Evolutionary conservation across 2,888 invertebrate genomes (phyloP), one percentile per base, ranked within the genome.

Genomic region (Ormia ochracea): DNA sequence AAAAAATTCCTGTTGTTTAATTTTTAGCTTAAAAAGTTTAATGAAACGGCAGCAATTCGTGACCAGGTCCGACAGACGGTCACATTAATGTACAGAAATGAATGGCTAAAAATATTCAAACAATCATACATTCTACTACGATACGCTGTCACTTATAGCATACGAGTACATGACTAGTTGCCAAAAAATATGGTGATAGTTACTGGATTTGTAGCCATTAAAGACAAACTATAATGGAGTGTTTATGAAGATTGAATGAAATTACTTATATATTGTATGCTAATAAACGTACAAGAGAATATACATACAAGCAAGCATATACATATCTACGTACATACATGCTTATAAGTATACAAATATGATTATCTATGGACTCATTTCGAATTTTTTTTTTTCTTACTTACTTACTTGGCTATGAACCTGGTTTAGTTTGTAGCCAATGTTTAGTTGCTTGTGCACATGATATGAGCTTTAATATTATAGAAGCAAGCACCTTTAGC

Each of bases 401-500:
- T 41, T 14, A 14, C 41, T 17, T 14, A 41, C 17, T 5, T 14
- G 4, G 14, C n/a, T 14, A 14, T 7, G 5, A 3, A 1, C 14
- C n/a, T 10, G 14, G 17, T n/a, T n/a, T n/a, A n/a, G 14, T 52
- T 38, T 23, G 21, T 38, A 58, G 26, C 36, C 58, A 69, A n/a
- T 36, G 26, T 33, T 45, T 48, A 36, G 58, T 43, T 38, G 48
- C 45, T 50, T 59, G 59, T 70, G 59, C 21, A 21, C 54, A 48
- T 21, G 14, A 1, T 50, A 9, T 56, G 36, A 14, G 56, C n/a
- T 33, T 65, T 54, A n/a, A n/a, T 65, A 63, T 56, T 73, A 50
- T 68, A 45, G 72, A 78, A 73, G 43, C 48, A 41, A 63, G 48
- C 63, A 78, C 78, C 78, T 78, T 78, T 78, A 78, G 63, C 78